phyloP scores from a whole-genome alignment of 2,888 invertebrate genomes.

The Acheta domesticus region DNA sequence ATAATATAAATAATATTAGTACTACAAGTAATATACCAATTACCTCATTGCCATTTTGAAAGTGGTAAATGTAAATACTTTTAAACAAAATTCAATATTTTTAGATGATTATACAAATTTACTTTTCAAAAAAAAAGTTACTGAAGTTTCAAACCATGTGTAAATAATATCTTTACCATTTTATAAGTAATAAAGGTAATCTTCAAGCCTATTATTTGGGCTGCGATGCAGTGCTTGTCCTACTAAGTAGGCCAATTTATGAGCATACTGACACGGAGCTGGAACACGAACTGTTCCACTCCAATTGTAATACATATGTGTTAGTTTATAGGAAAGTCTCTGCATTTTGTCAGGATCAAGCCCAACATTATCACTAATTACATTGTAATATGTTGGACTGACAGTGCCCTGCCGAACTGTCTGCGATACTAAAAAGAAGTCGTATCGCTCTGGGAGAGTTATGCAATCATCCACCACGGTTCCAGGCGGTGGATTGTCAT shows the following conservation, averaged over 20 bases:
- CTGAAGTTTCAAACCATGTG: background rate
- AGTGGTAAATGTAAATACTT: too few relatives aligned
- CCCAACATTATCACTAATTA: slow-evolving; percentile 69
- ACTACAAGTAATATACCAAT: too few relatives aligned
- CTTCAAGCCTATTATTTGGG: slow-evolving; percentile 59
- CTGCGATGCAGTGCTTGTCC: slow-evolving; percentile 72
- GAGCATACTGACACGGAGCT: slow-evolving; percentile 91
- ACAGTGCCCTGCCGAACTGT: slow-evolving; percentile 85
- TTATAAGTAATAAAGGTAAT: slow-evolving; percentile 66
- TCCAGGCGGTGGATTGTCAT: slow-evolving; percentile 73
- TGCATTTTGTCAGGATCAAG: slow-evolving; percentile 73
- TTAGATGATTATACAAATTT: too few relatives aligned
- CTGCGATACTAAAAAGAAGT: slow-evolving; percentile 88
- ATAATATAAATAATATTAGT: too few relatives aligned
- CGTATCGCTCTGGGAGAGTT: slow-evolving; percentile 74
- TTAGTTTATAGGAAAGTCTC: slow-evolving; percentile 77
- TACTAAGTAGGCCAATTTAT: slow-evolving; percentile 85
- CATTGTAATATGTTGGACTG: slow-evolving; percentile 84
- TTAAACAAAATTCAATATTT: too few relatives aligned
- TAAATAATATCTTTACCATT: background rate
- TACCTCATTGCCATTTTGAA: too few relatives aligned
- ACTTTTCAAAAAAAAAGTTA: background rate
- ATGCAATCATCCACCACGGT: slow-evolving; percentile 83
- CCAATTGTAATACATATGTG: slow-evolving; percentile 91
- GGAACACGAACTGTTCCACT: slow-evolving; percentile 76